Evolutionary conservation across 2,113 vertebrate genomes (phyloP).

Genomic region (Xerus inauris): DNA sequence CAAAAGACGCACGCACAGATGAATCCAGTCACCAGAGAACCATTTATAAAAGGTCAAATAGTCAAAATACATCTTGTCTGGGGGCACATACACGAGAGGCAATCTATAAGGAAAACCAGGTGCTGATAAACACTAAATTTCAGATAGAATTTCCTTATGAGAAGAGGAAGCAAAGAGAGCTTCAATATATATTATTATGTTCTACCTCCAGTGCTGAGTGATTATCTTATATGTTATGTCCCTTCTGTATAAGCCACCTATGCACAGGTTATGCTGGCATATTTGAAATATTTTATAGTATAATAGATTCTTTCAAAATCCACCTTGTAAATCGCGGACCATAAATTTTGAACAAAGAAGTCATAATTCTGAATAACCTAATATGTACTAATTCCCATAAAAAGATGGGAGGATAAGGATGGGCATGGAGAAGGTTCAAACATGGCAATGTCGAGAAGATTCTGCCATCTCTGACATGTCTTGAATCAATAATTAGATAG

Average conservation of each 20-base stretch:
- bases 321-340: neutral
- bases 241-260: neutral
- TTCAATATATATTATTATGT: neutral
- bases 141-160: neutral
- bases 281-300: neutral
- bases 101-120: neutral
- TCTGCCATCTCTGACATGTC: neutral
- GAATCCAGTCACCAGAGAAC: neutral
- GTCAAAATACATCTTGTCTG: neutral
- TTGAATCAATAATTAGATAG: neutral
- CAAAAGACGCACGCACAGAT: neutral
- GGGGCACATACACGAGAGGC: neutral
- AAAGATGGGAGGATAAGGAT: neutral
- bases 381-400: neutral
- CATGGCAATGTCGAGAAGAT: neutral
- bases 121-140: neutral
- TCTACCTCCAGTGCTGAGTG: neutral
- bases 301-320: constrained; percentile 1
- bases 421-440: neutral
- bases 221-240: neutral
- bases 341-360: neutral
- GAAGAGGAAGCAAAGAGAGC: neutral
- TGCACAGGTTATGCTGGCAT: neutral
- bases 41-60: neutral
- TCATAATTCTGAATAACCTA: neutral